phyloP scores from a whole-genome alignment of 2,888 invertebrate species.

The Pollenia labialis region DNA sequence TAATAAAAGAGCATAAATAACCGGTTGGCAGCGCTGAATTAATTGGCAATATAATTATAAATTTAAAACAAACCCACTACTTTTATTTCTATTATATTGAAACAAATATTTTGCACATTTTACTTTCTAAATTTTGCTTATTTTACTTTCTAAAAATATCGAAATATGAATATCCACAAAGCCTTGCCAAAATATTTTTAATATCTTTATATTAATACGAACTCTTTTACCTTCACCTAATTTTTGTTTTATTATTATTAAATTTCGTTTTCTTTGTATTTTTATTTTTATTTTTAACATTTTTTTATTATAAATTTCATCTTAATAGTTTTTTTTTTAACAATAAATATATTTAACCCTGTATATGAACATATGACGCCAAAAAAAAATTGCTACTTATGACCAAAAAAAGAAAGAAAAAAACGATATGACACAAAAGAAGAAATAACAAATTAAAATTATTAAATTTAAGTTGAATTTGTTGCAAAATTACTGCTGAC shows the following conservation, averaged over 20 bases:
- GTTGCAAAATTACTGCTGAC: constrained; percentile 50
- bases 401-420: constrained; percentile 31
- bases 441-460: constrained; percentile 23
- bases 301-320: not conserved
- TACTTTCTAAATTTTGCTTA: no score
- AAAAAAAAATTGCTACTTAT: constrained; percentile 8
- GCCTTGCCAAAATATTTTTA: not conserved
- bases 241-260: not conserved
- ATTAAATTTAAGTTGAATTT: constrained; percentile 27
- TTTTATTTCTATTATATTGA: no score
- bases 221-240: constrained; percentile 25
- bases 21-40: no score
- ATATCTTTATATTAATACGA: not conserved
- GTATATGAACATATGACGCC: constrained; percentile 7
- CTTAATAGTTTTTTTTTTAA: not conserved
- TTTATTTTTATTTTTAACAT: not conserved
- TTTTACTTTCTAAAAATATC: no score
- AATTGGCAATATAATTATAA: no score
- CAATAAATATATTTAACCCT: constrained; percentile 36
- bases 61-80: no score
- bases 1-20: no score
- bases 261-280: not conserved
- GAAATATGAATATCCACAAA: not conserved
- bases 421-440: not conserved
- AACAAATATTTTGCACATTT: no score